Conservation (phyloP, 2,797 vertebrate genomes). For the Eulemur mongoz region DNA sequence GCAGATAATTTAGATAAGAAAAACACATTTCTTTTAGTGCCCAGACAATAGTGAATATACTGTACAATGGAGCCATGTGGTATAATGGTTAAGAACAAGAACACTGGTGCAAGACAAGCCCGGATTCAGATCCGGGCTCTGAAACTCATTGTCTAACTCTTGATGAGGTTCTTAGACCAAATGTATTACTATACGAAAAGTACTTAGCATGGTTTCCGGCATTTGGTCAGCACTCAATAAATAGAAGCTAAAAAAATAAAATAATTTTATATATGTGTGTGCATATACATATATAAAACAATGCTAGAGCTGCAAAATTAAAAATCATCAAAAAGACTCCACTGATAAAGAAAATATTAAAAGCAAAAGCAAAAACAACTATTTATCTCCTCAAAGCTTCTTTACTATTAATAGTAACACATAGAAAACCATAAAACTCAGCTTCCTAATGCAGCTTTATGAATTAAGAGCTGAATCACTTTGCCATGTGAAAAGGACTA, state of each 20-base stretch:
- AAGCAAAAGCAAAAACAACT: constrained; percentile 31
- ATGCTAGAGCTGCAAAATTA: not conserved
- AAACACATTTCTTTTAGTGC: not conserved
- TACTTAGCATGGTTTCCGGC: not conserved
- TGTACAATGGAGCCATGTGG: not conserved
- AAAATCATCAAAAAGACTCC: not conserved
- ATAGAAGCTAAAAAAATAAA: not conserved
- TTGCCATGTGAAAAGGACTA: not conserved
- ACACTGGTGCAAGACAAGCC: too few species aligned
- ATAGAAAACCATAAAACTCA: not conserved
- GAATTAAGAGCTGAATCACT: not conserved
- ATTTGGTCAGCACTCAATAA: not conserved
- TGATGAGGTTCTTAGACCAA: not conserved
- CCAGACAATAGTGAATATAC: too few species aligned
- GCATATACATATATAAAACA: not conserved
- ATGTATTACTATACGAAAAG: not conserved
- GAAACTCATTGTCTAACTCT: not conserved
- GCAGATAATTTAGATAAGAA: not conserved
- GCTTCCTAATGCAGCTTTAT: not conserved
- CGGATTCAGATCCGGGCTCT: not conserved
- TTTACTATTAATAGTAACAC: not conserved
- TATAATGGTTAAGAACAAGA: not conserved
- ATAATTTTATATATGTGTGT: not conserved
- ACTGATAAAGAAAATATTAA: constrained; percentile 2
- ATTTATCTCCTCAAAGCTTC: not conserved